phyloP scores from a whole-genome alignment of 1,140 invertebrate species.

The Carposina sasakii region DNA sequence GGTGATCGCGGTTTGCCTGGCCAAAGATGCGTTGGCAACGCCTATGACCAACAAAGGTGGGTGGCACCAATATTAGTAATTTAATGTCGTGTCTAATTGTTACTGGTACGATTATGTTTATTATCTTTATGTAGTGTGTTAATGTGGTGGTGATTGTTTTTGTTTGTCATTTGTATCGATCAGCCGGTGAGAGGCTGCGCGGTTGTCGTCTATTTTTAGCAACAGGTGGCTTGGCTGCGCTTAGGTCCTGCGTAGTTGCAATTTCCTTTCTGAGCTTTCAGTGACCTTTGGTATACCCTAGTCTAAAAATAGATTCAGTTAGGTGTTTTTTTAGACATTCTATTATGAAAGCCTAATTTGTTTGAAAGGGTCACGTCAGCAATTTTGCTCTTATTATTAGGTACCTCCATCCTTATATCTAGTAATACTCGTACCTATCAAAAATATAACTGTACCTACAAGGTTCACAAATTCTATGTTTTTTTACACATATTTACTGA shows the following conservation, averaged over 20 bases:
- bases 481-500: too few relatives aligned
- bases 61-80: constrained; percentile 7
- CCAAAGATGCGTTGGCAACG: constrained; percentile 42
- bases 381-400: too few relatives aligned
- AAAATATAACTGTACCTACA: too few relatives aligned
- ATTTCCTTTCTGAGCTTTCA: constrained; percentile 26
- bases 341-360: too few relatives aligned
- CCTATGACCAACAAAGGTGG: constrained; percentile 57
- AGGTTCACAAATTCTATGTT: too few relatives aligned
- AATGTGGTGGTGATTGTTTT: constrained; percentile 8
- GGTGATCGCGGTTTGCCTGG: constrained; percentile 52
- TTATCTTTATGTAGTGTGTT: constrained; percentile 1
- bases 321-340: constrained; percentile 14
- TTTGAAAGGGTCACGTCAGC: too few relatives aligned
- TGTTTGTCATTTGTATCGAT: constrained; percentile 52
- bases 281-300: constrained; percentile 36
- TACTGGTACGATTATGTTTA: neutral
- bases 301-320: constrained; percentile 16
- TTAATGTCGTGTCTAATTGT: neutral
- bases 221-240: constrained; percentile 57
- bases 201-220: constrained; percentile 70
- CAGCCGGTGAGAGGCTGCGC: constrained; percentile 31
- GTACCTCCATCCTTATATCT: too few relatives aligned
- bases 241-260: constrained; percentile 37
- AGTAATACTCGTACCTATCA: too few relatives aligned